Percentiles rank a stretch among this genome's conserved stretches.
phyloP scores from a whole-genome alignment of 2,113 vertebrate species.

The Prietella phreatophila region DNA sequence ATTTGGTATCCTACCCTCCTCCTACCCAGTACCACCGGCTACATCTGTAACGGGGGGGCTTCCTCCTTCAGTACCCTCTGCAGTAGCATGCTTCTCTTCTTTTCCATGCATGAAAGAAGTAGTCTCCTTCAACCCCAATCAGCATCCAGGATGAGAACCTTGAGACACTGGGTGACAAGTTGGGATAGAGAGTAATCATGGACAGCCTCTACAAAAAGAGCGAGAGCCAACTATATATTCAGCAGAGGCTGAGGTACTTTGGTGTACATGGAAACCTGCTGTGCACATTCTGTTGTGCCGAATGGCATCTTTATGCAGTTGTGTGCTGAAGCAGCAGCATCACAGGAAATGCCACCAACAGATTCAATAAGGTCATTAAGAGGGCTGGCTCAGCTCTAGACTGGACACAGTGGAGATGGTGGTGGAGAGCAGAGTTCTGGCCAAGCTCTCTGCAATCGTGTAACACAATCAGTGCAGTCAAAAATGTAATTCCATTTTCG shows the following conservation, averaged over 20 bases:
- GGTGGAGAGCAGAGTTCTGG: background rate
- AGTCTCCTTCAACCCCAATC: too few species aligned
- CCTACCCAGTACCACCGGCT: too few species aligned
- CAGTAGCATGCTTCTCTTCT: too few species aligned
- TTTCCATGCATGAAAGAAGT: too few species aligned
- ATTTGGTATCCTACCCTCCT: too few species aligned
- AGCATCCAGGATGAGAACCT: too few species aligned
- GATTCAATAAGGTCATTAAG: background rate
- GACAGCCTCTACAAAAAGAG: background rate
- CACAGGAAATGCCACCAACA: background rate
- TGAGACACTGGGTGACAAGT: background rate
- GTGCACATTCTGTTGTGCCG: background rate
- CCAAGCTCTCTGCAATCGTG: background rate
- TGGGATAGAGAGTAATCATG: background rate
- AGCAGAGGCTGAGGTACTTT: background rate
- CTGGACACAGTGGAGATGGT: background rate
- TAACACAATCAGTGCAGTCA: background rate
- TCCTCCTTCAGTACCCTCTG: too few species aligned
- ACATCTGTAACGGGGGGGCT: too few species aligned
- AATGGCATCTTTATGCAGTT: background rate
- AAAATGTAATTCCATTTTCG: background rate
- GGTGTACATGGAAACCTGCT: background rate
- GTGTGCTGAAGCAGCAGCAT: background rate
- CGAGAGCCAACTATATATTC: background rate
- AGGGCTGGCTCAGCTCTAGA: background rate